phyloP scores from a whole-genome alignment of 2,113 vertebrate species.

The Thunnus maccoyii region DNA sequence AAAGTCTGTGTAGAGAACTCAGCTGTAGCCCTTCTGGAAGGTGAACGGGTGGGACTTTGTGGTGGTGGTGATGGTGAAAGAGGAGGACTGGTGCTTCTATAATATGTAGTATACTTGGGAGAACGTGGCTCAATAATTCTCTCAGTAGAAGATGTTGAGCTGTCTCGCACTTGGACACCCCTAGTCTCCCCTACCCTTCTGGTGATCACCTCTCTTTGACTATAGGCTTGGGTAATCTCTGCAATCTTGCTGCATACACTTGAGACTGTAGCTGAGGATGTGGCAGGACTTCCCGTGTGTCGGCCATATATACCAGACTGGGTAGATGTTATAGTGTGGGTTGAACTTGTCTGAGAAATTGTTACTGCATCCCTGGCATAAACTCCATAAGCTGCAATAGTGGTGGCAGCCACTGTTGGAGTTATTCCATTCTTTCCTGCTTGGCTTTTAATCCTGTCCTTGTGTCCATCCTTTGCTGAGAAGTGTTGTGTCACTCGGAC shows the following conservation, averaged over 20 bases:
- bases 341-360: slow-evolving; percentile 83
- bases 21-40: slow-evolving; percentile 86
- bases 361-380: slow-evolving; percentile 84
- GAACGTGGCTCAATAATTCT: slow-evolving; percentile 76
- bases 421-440: slow-evolving; percentile 84
- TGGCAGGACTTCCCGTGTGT: slow-evolving; percentile 73
- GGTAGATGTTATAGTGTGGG: slow-evolving; percentile 79
- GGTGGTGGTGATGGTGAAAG: slow-evolving; percentile 92
- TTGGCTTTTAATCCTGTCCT: slow-evolving; percentile 88
- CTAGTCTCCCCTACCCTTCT: slow-evolving; percentile 79
- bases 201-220: slow-evolving; percentile 84
- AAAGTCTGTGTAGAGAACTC: slow-evolving; percentile 95
- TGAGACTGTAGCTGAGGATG: slow-evolving; percentile 80
- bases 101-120: slow-evolving; percentile 89
- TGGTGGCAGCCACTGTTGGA: slow-evolving; percentile 80
- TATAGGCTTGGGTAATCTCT: slow-evolving; percentile 87
- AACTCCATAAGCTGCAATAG: slow-evolving; percentile 86
- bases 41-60: slow-evolving; percentile 89
- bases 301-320: slow-evolving; percentile 77
- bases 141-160: slow-evolving; percentile 77
- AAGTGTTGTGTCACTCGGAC: slow-evolving; percentile 97
- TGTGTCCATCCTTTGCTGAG: slow-evolving; percentile 89
- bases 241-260: slow-evolving; percentile 86
- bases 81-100: slow-evolving; percentile 91
- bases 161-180: slow-evolving; percentile 82